Percentiles rank a stretch among this genome's conserved stretches.
Conservation (phyloP, 2,113 vertebrate species). For the Lipotes vexillifer region DNA sequence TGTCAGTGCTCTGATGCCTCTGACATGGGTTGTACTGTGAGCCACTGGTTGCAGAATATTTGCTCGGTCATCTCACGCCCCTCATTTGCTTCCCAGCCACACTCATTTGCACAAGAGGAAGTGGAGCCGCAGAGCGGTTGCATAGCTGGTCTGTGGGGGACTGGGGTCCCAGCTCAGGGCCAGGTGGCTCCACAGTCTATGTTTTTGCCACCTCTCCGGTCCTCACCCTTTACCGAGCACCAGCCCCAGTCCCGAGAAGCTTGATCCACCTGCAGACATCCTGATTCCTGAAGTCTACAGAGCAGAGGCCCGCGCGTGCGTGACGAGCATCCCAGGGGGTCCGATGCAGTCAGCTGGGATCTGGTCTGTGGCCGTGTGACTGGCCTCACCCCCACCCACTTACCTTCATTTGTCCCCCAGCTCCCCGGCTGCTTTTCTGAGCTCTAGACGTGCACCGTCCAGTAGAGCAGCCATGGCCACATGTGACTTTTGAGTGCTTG, state of each 20-base stretch:
- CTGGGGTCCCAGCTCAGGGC: not conserved
- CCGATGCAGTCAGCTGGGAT: not conserved
- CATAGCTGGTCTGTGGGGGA: not conserved
- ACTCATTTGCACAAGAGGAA: not conserved
- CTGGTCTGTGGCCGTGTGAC: not conserved
- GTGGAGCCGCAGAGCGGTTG: not conserved
- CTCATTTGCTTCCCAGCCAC: not conserved
- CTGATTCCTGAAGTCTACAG: not conserved
- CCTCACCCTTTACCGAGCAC: not conserved
- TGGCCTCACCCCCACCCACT: not conserved
- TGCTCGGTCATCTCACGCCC: not conserved
- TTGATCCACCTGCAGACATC: not conserved
- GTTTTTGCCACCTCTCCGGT: too few relatives aligned
- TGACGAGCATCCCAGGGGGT: fast-evolving
- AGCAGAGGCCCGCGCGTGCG: not conserved
- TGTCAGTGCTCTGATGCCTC: fast-evolving
- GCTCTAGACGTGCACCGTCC: not conserved
- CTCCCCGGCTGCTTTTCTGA: not conserved
- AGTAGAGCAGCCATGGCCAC: not conserved
- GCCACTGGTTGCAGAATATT: not conserved
- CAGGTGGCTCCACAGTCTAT: not conserved
- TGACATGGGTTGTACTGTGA: fast-evolving
- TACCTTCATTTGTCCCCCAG: not conserved
- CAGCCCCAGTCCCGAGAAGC: too few relatives aligned
- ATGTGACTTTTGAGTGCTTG: not conserved